Evolutionary conservation across 2,888 invertebrate genomes (phyloP), one percentile per base, ranked within the genome.

Genomic region (Athrips mouffetella): DNA sequence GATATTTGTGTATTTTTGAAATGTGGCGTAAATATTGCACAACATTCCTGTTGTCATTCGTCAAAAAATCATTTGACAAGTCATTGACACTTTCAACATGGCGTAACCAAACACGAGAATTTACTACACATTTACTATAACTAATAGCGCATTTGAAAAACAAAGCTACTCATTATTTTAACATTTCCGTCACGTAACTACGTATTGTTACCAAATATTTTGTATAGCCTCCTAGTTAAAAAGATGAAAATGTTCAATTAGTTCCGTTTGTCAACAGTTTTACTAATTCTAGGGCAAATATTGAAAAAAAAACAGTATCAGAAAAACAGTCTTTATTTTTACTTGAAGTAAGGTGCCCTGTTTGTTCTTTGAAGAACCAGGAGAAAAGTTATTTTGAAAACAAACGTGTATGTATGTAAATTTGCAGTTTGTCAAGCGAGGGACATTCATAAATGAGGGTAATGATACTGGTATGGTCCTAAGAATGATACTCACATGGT

Each of bases 101-200:
- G 10, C 50, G 50, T 11, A 3, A 40, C 23, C 40, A 40, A 39
- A 20, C 23, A 42, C 27, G 13, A n/a, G 29, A 42, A 42, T 29
- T 25, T 18, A 42, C 29, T 27, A 29, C 13, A 11, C n/a, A n/a
- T n/a, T n/a, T n/a, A n/a, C n/a, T n/a, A n/a, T 13, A 37, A 37
- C 37, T 20, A 37, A 37, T 37, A 7, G 7, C n/a, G 21, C 18
- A 18, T 35, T 35, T n/a, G 3, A 29, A 42, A 42, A 42, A 42
- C 41, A 42, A 42, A 16, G 6, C 16, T 18, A 18, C n/a, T 6
- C 2, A 11, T 10, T 29, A 29, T 10, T 8, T 25, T 25, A 11
- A 27, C 11, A 42, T 42, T 42, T 42, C n/a, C 18, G 41, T 42
- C 41, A 42, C 41, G 41, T 42, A 23, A 23, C 7, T 3, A 8